Base-by-base conservation (phyloP, 2,797 vertebrate genomes). In the Morus bassanus region DNA sequence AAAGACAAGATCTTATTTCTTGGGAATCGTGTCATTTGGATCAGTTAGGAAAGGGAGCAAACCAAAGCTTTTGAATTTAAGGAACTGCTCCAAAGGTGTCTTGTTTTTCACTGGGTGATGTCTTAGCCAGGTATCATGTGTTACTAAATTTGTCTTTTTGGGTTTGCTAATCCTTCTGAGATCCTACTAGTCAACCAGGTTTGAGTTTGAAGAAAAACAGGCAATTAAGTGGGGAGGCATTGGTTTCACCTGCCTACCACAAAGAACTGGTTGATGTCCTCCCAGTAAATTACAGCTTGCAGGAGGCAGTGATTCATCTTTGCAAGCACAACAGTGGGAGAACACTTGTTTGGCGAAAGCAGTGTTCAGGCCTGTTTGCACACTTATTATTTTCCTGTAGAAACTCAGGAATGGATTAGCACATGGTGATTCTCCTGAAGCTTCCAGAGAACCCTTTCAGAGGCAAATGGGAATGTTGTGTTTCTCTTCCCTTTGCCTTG, bases 281-380 rank as follows among this genome's bases (percentile, higher is more conserved):
- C 85, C 76, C 91, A 75, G 83, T 95, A 95, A 97, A 97, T 97
- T 96, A 91, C 57, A 93, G 68, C 82, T 97, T 94, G 92, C 9
- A 6, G 79, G 14, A 86, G 67, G n/a, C 24, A 70, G 70, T 97
- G 90, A 95, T 95, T 97, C 90, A 93, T 88, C 86, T 90, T 91
- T 70, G 39, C 59, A 63, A 61, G 79, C 50, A 70, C 51, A 89
- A 76, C 73, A 89, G 89, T 78, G 30, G 22, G n/a, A 85, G 85
- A 95, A 41, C 25, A 67, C 37, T 95, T 87, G 57, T 68, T 91
- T 87, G 56, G 41, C 2, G 7, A 85, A 91, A 85, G 74, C 72
- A 69, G 11, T 46, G 57, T 65, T 83, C 57, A 33, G 65, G 16
- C 61, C 79, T 70, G 43, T 83, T 96, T 90, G 68, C 72, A 80